These are phyloP conservation scores for Anguilla obscura DNA, from an alignment of 2,797 vertebrate species.

Conservation along the genomic window DNA sequence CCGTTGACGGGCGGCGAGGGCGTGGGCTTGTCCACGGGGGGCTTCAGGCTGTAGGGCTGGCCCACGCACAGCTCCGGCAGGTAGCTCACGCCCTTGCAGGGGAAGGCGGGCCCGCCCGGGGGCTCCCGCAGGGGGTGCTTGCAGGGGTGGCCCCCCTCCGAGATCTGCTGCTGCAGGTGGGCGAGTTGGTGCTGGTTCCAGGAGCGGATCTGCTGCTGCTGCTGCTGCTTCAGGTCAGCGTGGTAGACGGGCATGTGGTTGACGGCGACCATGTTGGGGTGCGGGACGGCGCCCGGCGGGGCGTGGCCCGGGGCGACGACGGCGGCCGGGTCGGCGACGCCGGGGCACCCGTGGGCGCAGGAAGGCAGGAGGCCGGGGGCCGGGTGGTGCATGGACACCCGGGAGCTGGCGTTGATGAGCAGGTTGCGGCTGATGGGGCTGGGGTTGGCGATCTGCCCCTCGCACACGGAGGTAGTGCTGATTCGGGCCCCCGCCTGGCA, in stretches of 20 bases:
- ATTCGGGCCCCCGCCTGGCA: conserved; percentile 93
- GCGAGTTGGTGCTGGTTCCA: conserved; percentile 96
- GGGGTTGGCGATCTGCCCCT: conserved; percentile 99
- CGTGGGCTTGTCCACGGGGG: conserved; percentile 89
- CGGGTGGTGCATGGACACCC: conserved; percentile 87
- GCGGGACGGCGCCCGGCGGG: conserved; percentile 73
- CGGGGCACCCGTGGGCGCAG: conserved; percentile 80
- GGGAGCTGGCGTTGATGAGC: conserved; percentile 96
- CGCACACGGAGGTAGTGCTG: conserved; percentile 92
- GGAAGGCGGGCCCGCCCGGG: conserved; percentile 76
- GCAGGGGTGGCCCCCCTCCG: conserved; percentile 80
- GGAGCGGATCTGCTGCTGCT: conserved; percentile 82
- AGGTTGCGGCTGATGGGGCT: conserved; percentile 98
- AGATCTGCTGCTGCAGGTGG: conserved; percentile 89
- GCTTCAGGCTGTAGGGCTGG: conserved; percentile 91
- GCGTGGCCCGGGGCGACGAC: conserved; percentile 69
- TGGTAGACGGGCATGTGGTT: conserved; percentile 87
- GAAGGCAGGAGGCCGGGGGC: conserved; percentile 79
- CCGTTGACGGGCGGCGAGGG: conserved; percentile 88
- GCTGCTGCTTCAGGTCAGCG: conserved; percentile 78
- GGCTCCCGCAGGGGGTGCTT: conserved; percentile 82
- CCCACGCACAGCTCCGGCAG: conserved; percentile 91
- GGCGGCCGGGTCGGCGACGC: conserved; percentile 76
- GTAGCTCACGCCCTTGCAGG: conserved; percentile 86
- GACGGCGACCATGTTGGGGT: conserved; percentile 77